phyloP scores from a whole-genome alignment of 2,113 vertebrate genomes.

The Ammodytes dubius region DNA sequence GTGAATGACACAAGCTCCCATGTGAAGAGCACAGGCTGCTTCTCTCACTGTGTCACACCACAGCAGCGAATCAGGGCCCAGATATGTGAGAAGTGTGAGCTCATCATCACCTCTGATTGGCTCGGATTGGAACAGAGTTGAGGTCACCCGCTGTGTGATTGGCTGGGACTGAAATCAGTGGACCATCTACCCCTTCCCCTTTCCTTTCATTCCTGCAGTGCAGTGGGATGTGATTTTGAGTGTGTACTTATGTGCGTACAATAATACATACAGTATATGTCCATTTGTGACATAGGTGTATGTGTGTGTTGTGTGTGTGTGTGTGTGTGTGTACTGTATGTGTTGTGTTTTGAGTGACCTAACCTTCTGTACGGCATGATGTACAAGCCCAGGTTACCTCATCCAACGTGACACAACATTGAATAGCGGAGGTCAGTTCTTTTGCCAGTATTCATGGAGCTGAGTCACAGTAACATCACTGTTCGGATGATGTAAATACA shows the following conservation, averaged over 20 bases:
- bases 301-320: neutral
- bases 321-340: neutral
- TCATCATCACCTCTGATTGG: slow-evolving; percentile 85
- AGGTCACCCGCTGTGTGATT: slow-evolving; percentile 80
- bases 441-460: slow-evolving; percentile 37
- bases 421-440: slow-evolving; percentile 58
- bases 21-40: slow-evolving; percentile 81
- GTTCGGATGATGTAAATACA: slow-evolving; percentile 50
- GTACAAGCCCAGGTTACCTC: slow-evolving; percentile 61
- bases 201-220: slow-evolving; percentile 61
- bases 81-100: slow-evolving; percentile 67
- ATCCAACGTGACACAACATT: slow-evolving; percentile 57
- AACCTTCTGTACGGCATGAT: slow-evolving; percentile 52
- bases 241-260: slow-evolving; percentile 6
- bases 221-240: slow-evolving; percentile 34
- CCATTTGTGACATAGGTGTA: neutral
- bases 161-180: slow-evolving; percentile 58
- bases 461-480: slow-evolving; percentile 66
- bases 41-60: slow-evolving; percentile 74
- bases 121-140: slow-evolving; percentile 44
- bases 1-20: slow-evolving; percentile 81
- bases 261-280: slow-evolving; percentile 1
- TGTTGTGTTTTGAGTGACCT: slow-evolving; percentile 23
- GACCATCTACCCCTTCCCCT: slow-evolving; percentile 50
- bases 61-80: slow-evolving; percentile 85